Percentiles rank a stretch among this genome's conserved stretches.
Conservation (phyloP, 35 echinoderm and acorn worm genomes). For the Apostichopus parvimensis region DNA sequence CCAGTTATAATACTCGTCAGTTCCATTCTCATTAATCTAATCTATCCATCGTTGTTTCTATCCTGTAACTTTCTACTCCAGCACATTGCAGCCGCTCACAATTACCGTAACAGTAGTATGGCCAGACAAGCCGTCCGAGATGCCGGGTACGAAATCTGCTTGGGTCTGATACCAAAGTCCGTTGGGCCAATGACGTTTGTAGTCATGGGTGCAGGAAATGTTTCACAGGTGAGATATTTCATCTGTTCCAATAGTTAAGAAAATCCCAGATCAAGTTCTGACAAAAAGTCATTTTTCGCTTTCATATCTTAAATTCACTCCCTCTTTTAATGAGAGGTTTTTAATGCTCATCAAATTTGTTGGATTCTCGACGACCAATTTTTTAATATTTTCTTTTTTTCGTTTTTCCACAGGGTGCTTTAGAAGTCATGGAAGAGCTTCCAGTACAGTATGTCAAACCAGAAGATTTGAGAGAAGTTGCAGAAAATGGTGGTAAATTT, state of each 20-base stretch:
- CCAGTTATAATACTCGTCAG: too few relatives aligned
- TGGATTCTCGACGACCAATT: too few relatives aligned
- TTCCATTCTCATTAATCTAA: too few relatives aligned
- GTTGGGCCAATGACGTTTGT: slow-evolving; percentile 91
- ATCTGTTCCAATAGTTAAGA: neutral
- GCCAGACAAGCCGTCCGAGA: slow-evolving; percentile 86
- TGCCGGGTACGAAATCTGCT: slow-evolving; percentile 85
- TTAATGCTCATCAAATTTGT: too few relatives aligned
- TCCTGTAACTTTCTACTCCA: slow-evolving; percentile 5
- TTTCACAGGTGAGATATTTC: slow-evolving; percentile 76
- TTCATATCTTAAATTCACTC: too few relatives aligned
- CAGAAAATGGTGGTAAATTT: slow-evolving; percentile 78
- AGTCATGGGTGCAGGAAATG: slow-evolving; percentile 93
- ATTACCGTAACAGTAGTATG: slow-evolving; percentile 89
- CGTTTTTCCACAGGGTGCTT: slow-evolving; percentile 60
- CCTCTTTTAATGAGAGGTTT: too few relatives aligned
- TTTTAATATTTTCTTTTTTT: too few relatives aligned
- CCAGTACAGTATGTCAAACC: slow-evolving; percentile 83
- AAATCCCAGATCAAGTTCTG: too few relatives aligned
- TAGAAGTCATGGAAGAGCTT: slow-evolving; percentile 85
- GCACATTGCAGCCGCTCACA: slow-evolving; percentile 95
- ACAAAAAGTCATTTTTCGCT: too few relatives aligned
- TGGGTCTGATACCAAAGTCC: slow-evolving; percentile 77
- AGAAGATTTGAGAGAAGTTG: slow-evolving; percentile 78
- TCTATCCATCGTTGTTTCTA: neutral